phyloP scores from a whole-genome alignment of 2,797 vertebrate genomes.

The Kryptopterus vitreolus region DNA sequence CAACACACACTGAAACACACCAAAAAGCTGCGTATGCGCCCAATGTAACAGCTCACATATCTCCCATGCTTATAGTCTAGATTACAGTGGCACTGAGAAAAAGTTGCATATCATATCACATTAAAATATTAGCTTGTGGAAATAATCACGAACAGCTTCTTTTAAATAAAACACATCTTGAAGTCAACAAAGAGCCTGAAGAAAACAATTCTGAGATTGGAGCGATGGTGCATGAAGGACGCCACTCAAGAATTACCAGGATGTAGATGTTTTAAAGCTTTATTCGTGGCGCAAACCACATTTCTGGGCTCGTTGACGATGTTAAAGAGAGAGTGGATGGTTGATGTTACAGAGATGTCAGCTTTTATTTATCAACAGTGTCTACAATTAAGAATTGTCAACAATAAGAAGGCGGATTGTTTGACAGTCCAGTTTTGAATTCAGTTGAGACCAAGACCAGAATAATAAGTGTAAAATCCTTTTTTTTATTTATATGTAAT shows the following conservation, averaged over 20 bases:
- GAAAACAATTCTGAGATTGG: too few species aligned
- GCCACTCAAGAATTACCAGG: too few species aligned
- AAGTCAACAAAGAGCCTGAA: too few species aligned
- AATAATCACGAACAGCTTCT: background rate
- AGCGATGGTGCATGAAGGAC: too few species aligned
- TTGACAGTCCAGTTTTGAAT: background rate
- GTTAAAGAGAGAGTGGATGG: background rate
- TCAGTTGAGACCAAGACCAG: background rate
- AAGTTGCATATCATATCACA: background rate
- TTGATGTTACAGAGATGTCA: background rate
- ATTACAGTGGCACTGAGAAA: background rate
- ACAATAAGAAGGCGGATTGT: background rate
- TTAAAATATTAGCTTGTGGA: background rate
- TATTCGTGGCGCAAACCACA: too few species aligned
- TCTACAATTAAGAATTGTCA: too few species aligned
- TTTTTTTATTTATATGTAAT: too few species aligned
- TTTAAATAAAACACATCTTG: too few species aligned
- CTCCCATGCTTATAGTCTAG: too few species aligned
- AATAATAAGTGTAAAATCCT: too few species aligned
- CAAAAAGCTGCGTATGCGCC: background rate
- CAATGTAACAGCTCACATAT: background rate
- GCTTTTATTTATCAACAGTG: too few species aligned
- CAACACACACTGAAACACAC: background rate
- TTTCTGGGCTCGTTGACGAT: background rate
- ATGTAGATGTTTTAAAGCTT: too few species aligned